Evolutionary conservation across 2,888 invertebrate species (phyloP), one percentile per base, ranked within the genome.

Genomic region (Rhopalosiphum nymphaeae): DNA sequence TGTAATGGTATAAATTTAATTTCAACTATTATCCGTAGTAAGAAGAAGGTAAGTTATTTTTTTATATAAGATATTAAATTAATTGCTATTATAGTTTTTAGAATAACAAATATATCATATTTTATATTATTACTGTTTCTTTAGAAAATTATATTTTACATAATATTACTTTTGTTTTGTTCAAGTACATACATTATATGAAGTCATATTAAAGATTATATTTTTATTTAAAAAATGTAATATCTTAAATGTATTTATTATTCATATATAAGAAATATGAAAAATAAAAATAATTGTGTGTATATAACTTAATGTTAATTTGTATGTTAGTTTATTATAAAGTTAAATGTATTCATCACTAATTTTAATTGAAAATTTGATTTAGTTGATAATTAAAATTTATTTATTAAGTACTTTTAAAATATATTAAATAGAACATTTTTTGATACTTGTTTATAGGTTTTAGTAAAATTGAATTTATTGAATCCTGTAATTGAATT

Each of bases 401-500:
- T 49, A 49, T 0, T 21, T 53, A 53, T 53, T 21, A 21, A 53
- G 4, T 21, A 53, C 21, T 53, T 53, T 53, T 67, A n/a, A 29
- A 84, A 29, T 85, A 1, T 46, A 0, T 49, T 53, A 56, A 56
- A 42, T 21, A 61, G n/a, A n/a, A 53, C 10, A 25, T 87, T n/a
- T 46, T 90, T 46, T 67, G 10, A 0, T 90, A 67, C 1, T 61
- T 49, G 7, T 26, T 78, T 26, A 78, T 86, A 94, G 94, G 36
- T 94, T 44, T 67, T 94, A 87, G 94, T 94, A 10, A 94, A 94
- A 53, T 90, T 91, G 42, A 91, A 94, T 91, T 67, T 94, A 86
- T 91, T 94, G n/a, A 86, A 94, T 91, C 94, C 91, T 11, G 67
- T 94, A n/a, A 91, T 94, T 61, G 90, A 94, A 91, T 87, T 94